Conservation (phyloP, 2,113 vertebrate genomes). For the Centropristis striata region DNA sequence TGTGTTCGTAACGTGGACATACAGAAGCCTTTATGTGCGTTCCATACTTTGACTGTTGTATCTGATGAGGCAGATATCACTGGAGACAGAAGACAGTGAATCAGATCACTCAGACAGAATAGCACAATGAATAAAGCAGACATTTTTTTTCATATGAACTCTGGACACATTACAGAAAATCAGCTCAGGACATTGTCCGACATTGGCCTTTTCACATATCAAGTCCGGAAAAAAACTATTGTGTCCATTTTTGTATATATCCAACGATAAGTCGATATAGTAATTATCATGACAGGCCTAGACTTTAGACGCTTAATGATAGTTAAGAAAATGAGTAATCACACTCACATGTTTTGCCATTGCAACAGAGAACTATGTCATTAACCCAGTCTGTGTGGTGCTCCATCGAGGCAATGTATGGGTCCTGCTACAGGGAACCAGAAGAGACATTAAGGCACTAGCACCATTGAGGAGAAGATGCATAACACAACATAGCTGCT, state of each 20-base stretch:
- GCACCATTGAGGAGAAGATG: neutral
- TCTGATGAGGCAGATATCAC: slow-evolving; percentile 99
- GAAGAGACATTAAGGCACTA: neutral
- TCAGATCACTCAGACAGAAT: neutral
- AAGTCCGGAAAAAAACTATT: too few relatives aligned
- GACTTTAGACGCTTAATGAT: too few relatives aligned
- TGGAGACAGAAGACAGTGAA: slow-evolving; percentile 55
- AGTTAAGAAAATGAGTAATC: neutral
- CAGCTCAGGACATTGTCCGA: too few relatives aligned
- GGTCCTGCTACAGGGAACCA: slow-evolving; percentile 91
- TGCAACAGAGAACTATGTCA: slow-evolving; percentile 98
- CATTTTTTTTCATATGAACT: too few relatives aligned
- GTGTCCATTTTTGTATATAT: too few relatives aligned
- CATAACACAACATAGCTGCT: neutral
- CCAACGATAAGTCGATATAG: too few relatives aligned
- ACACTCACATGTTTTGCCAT: slow-evolving; percentile 97
- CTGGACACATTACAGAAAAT: too few relatives aligned
- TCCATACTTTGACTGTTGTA: slow-evolving; percentile 99
- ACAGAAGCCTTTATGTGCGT: slow-evolving; percentile 99
- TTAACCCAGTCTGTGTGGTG: slow-evolving; percentile 99
- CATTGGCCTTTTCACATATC: too few relatives aligned
- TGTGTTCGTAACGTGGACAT: slow-evolving; percentile 99
- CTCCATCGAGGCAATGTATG: slow-evolving; percentile 99
- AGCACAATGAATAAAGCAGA: neutral
- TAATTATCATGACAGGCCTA: too few relatives aligned